Evolutionary conservation across 2,888 invertebrate species (phyloP).

Genomic region (Noctuana brunneofusca): DNA sequence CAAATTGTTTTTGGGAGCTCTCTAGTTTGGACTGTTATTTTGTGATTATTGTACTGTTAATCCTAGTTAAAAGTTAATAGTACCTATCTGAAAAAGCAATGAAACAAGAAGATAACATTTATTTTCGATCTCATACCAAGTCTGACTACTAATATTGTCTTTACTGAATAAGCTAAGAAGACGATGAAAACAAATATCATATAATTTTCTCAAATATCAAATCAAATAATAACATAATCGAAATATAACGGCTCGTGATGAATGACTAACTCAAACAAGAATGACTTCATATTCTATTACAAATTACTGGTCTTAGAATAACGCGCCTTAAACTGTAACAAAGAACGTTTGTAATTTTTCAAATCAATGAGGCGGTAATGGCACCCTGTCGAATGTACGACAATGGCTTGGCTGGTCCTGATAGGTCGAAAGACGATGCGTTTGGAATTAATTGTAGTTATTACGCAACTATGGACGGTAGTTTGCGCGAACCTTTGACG

Average conservation of each 20-base stretch:
- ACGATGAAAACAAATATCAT: no score
- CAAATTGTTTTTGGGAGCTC: constrained; percentile 14
- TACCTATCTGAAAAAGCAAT: no score
- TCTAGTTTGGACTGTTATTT: background rate
- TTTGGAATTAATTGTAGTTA: constrained; percentile 56
- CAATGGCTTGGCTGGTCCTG: constrained; percentile 5
- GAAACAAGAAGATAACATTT: no score
- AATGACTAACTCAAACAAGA: background rate
- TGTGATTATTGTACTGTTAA: background rate
- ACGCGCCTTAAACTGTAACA: constrained; percentile 10
- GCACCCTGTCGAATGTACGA: constrained; percentile 17
- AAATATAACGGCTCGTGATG: constrained; percentile 8
- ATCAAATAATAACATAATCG: no score
- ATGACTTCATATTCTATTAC: constrained; percentile 2
- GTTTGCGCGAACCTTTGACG: background rate
- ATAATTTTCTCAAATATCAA: no score
- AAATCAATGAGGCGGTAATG: constrained; percentile 18
- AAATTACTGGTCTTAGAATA: constrained; percentile 10
- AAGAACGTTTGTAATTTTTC: constrained; percentile 13
- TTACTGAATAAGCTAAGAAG: no score
- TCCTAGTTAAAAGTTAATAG: no score
- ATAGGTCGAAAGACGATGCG: constrained; percentile 15
- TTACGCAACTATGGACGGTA: constrained; percentile 49
- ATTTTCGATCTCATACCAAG: no score
- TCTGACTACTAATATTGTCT: no score